Evolutionary conservation across 35 echinoderm and acorn worm genomes (phyloP).

Genomic region (Stichopus chloronotus): DNA sequence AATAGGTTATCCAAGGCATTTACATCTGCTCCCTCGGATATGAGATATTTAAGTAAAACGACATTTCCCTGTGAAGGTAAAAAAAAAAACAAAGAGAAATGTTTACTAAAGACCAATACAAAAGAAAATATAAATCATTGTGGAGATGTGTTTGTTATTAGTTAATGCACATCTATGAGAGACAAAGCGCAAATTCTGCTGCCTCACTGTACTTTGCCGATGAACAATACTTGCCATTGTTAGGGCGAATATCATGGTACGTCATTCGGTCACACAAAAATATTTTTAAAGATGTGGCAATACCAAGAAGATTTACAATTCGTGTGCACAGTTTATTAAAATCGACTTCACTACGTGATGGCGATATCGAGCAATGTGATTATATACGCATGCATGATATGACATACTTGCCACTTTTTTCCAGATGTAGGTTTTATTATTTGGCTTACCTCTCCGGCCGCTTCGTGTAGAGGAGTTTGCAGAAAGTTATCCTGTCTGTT

Average conservation of each 20-base stretch:
- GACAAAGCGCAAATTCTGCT: neutral
- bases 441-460: constrained; percentile 38
- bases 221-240: too few species aligned
- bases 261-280: too few species aligned
- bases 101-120: neutral
- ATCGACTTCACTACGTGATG: too few species aligned
- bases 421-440: neutral
- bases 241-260: too few species aligned
- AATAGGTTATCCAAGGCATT: constrained; percentile 26
- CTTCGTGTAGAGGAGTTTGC: constrained; percentile 34
- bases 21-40: constrained; percentile 7
- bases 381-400: too few species aligned
- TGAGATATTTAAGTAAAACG: neutral
- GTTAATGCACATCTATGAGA: neutral
- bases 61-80: constrained; percentile 21
- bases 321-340: too few species aligned
- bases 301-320: too few species aligned
- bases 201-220: neutral
- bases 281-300: too few species aligned
- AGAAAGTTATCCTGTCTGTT: neutral
- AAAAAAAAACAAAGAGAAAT: neutral
- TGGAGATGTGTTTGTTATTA: neutral
- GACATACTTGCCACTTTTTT: too few species aligned
- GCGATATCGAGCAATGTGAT: too few species aligned
- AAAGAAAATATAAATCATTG: neutral